These are phyloP conservation scores for Etheostoma perlongum DNA, from an alignment of 2,797 vertebrate genomes.

Conservation along the genomic window DNA sequence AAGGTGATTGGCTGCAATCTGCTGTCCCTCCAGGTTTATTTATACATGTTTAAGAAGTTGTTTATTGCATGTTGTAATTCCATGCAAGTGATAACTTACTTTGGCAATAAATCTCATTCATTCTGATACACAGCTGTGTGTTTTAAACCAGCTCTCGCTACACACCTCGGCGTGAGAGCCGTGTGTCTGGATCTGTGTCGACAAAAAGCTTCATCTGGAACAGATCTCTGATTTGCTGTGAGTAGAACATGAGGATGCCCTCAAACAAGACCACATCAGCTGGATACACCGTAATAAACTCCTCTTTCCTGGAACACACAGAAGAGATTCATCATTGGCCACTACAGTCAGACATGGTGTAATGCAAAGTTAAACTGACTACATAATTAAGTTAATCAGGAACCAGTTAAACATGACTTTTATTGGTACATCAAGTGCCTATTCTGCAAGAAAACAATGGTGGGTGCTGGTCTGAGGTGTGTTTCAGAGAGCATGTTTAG, in stretches of 20 bases:
- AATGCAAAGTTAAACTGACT: background rate
- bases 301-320: constrained; percentile 90
- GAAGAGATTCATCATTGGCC: constrained; percentile 9
- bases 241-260: constrained; percentile 97
- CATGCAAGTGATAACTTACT: too few species aligned
- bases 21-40: too few species aligned
- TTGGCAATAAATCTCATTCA: too few species aligned
- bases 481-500: too few species aligned
- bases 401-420: background rate
- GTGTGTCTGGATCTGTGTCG: constrained; percentile 96
- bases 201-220: constrained; percentile 99
- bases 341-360: background rate
- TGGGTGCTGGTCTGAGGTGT: background rate
- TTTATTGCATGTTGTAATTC: too few species aligned
- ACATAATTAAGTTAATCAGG: background rate
- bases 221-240: constrained; percentile 94
- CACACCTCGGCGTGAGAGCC: constrained; percentile 91
- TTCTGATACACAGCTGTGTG: too few species aligned
- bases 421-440: background rate
- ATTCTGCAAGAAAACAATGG: background rate
- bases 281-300: constrained; percentile 94
- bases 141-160: background rate
- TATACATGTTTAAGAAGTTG: too few species aligned
- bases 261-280: constrained; percentile 97
- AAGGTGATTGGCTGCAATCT: too few species aligned